Percentiles rank a stretch among this genome's conserved stretches.
These are phyloP conservation scores for Leptura quadrifasciata DNA, from an alignment of 2,888 invertebrate genomes.

Conservation along the genomic window DNA sequence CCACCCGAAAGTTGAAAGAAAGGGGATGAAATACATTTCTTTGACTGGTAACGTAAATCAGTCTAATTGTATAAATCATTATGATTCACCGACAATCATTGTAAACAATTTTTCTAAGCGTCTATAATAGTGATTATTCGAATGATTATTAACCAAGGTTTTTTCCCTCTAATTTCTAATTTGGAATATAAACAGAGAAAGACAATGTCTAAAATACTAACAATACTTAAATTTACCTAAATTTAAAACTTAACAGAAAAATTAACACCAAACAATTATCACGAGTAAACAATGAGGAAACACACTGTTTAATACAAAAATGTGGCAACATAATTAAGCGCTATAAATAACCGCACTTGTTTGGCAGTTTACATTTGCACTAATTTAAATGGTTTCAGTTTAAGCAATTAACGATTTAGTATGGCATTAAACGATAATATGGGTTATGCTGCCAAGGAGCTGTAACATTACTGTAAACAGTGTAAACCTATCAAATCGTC, in stretches of 20 bases:
- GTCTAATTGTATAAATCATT: too few species aligned
- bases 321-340: conserved; percentile 4
- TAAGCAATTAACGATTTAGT: conserved; percentile 8
- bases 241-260: neutral
- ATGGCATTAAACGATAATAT: conserved; percentile 6
- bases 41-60: too few species aligned
- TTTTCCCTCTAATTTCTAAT: too few species aligned
- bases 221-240: neutral
- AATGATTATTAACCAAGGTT: too few species aligned
- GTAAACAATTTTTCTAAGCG: too few species aligned
- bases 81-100: too few species aligned
- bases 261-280: conserved; percentile 9
- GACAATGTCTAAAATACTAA: too few species aligned
- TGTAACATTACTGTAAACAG: too few species aligned
- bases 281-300: neutral
- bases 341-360: conserved; percentile 5
- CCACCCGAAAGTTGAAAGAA: too few species aligned
- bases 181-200: too few species aligned
- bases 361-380: neutral
- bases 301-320: conserved; percentile 1
- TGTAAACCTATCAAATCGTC: neutral
- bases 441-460: neutral
- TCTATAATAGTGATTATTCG: too few species aligned
- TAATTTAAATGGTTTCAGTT: conserved; percentile 5
- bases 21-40: too few species aligned